Base-by-base conservation (phyloP, 2,797 vertebrate species). In the Lophius americanus region DNA sequence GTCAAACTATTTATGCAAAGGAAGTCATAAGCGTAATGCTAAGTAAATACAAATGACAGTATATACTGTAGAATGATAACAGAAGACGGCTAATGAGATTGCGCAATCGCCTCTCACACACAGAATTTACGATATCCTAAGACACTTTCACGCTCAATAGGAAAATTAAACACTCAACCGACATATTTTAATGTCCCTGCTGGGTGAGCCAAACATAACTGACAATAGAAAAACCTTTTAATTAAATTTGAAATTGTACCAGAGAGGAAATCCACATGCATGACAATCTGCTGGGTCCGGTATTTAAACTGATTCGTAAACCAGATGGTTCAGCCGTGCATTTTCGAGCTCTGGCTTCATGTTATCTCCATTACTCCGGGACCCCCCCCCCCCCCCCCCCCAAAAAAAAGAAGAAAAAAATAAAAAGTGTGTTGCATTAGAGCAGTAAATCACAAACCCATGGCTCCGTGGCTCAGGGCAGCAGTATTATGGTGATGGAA, bases 281-380 rank as follows among this genome's bases (percentile, higher is more conserved):
- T 84, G 86, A 91, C 89, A 90, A 88, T 87, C 86, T 83, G 85
- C 89, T 84, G 82, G 82, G 88, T 91, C 90, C 88, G 89, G 90
- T 89, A 84, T 90, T 91, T 87, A 88, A 89, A 85, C 82, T 92
- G 88, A 94, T 92, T 84, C 83, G 85, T 72, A 88, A 89, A 93
- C 78, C 94, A 94, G 92, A 94, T 93, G 92, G 79, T 79, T 68
- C 80, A 80, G 73, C 83, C 33, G 66, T 82, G 82, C 79, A 78
- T 66, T 64, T 67, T 64, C 60, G 37, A 82, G 77, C 75, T 73
- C 54, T 68, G 83, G 78, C 87, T 85, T 79, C 72, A 69, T 76
- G 76, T 73, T 79, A 79, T 84, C 74, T 62, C 65, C 70, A 62
- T 55, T 65, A 63, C 80, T 75, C 9, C 60, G 80, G 73, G 79